Percentiles rank a stretch among this genome's conserved stretches.
Evolutionary conservation across 2,888 invertebrate species (phyloP).

Genomic region (Schizaphis graminum): DNA sequence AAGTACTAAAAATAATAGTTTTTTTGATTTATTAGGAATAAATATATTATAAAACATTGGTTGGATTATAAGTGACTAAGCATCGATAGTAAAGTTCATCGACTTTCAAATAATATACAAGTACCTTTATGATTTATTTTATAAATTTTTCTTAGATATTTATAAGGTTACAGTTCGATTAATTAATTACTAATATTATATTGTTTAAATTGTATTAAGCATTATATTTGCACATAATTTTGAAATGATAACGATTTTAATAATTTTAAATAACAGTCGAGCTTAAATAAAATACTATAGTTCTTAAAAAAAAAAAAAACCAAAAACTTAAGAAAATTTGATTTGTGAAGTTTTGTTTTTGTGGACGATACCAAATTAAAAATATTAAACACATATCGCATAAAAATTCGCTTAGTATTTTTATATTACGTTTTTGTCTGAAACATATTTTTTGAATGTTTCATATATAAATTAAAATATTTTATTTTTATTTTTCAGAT

Average conservation of each 20-base stretch:
- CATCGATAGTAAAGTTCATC: no score
- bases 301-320: neutral
- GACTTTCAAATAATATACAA: no score
- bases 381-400: neutral
- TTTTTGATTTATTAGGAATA: neutral
- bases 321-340: no score
- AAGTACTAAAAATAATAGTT: neutral
- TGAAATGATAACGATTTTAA: neutral
- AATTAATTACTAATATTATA: neutral
- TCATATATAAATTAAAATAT: neutral
- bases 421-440: neutral
- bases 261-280: neutral
- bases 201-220: neutral
- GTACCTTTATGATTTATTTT: neutral
- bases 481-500: slow-evolving; percentile 44
- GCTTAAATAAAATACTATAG: no score
- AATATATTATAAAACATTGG: neutral
- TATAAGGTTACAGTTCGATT: neutral
- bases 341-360: neutral
- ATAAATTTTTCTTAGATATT: neutral
- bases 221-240: neutral
- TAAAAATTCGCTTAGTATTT: neutral
- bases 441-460: neutral
- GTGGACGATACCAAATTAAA: neutral
- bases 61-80: no score